Evolutionary conservation across 2,113 vertebrate species (phyloP).

Genomic region (Suricata suricatta): DNA sequence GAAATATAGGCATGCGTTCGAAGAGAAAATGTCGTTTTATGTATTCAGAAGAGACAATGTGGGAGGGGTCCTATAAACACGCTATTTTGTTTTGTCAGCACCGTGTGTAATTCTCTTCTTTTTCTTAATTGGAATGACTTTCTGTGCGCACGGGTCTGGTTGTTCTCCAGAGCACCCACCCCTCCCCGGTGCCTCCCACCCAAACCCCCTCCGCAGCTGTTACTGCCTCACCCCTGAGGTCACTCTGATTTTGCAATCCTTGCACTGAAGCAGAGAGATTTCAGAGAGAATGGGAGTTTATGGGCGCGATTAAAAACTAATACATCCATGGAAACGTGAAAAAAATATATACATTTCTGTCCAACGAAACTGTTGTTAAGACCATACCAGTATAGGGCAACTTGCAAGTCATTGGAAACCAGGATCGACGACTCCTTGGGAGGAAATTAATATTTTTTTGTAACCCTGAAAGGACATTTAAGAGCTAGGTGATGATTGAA

Average conservation of each 20-base stretch:
- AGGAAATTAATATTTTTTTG: background rate
- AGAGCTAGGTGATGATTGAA: background rate
- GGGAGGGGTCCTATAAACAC: too few species aligned
- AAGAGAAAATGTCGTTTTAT: background rate
- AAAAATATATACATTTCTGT: background rate
- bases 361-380: background rate
- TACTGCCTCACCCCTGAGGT: background rate
- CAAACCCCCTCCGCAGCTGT: background rate
- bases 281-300: background rate
- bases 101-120: rapidly evolving
- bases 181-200: background rate
- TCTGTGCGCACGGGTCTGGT: background rate
- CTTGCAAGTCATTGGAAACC: background rate
- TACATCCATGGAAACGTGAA: background rate
- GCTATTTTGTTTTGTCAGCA: background rate
- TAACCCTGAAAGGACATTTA: background rate
- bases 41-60: background rate
- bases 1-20: background rate
- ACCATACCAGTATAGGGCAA: background rate
- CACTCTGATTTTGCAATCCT: background rate
- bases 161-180: background rate
- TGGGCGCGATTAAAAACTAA: background rate
- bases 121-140: background rate
- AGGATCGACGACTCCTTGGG: background rate
- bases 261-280: background rate